A percentile compares a stretch with the other conserved stretches of the same genome.
phyloP scores from a whole-genome alignment of 2,113 vertebrate species.

The Platysteira castanea region DNA sequence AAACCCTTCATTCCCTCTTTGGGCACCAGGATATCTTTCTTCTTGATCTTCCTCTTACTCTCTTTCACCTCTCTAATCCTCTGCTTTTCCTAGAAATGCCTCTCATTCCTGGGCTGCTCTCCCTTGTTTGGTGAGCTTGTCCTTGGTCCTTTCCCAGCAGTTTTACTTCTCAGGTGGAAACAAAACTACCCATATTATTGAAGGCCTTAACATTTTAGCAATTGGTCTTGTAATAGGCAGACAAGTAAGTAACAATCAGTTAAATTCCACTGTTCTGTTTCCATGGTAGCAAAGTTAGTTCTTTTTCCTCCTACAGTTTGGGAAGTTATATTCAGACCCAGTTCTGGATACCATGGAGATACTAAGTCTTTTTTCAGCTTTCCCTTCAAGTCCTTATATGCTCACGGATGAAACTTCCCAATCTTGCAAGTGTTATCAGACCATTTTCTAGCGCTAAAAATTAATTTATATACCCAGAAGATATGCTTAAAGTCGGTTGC shows the following conservation, averaged over 20 bases:
- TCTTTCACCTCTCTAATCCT: background rate
- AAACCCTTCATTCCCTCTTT: background rate
- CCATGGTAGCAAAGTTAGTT: slow-evolving; percentile 13
- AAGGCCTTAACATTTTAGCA: background rate
- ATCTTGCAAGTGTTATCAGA: background rate
- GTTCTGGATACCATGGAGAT: slow-evolving; percentile 37
- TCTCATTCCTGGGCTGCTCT: background rate
- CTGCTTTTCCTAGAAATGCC: background rate
- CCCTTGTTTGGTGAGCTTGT: background rate
- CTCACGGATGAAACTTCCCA: background rate
- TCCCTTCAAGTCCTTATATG: background rate
- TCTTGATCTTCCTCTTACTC: background rate
- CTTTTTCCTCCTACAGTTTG: background rate
- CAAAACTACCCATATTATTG: background rate
- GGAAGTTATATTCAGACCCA: slow-evolving; percentile 19
- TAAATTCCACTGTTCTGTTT: slow-evolving; percentile 11
- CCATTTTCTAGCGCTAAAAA: background rate
- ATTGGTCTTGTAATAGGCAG: background rate
- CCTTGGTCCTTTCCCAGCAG: background rate
- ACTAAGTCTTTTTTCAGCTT: background rate
- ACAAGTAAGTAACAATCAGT: background rate
- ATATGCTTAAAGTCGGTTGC: background rate
- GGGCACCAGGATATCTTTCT: background rate
- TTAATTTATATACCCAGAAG: background rate
- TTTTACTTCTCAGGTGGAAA: background rate